Percentiles rank a stretch among this genome's conserved stretches.
phyloP scores from a whole-genome alignment of 2,888 invertebrate genomes.

The Nemurella pictetii region DNA sequence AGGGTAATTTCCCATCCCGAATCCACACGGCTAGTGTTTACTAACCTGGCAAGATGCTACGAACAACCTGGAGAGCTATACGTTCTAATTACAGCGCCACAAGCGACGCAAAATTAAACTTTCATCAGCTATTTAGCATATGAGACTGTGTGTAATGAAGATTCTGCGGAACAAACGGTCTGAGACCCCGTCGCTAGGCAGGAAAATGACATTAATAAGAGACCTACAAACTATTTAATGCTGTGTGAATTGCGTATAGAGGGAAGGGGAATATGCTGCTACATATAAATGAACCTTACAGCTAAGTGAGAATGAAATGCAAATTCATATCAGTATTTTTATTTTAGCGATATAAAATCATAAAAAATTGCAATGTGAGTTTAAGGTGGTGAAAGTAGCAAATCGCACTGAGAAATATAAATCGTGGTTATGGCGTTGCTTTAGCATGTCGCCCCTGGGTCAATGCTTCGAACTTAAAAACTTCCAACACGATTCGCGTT shows the following conservation, averaged over 20 bases:
- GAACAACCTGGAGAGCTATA: conserved; percentile 45
- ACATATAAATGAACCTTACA: not conserved
- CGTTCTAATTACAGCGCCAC: conserved; percentile 55
- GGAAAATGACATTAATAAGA: not conserved
- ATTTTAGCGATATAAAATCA: not conserved
- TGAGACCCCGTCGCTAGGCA: not conserved
- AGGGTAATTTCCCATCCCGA: conserved; percentile 48
- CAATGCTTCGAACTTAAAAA: not conserved
- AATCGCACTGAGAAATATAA: not conserved
- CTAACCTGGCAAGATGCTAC: conserved; percentile 9
- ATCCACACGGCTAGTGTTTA: conserved; percentile 18
- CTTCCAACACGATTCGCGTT: not conserved
- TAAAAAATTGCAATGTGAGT: not conserved
- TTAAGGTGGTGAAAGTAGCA: not conserved
- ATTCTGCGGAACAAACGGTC: conserved; percentile 41
- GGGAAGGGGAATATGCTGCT: no score
- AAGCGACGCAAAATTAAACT: conserved; percentile 56
- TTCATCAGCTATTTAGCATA: conserved; percentile 56
- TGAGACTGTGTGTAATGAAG: conserved; percentile 55
- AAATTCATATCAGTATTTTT: not conserved
- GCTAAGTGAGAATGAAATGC: not conserved
- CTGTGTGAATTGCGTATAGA: no score
- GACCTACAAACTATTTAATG: no score
- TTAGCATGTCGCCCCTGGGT: not conserved
- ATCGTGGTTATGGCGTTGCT: not conserved